Evolutionary conservation across 1,140 invertebrate genomes (phyloP), one percentile per base, ranked within the genome.

Genomic region (Contarinia nasturtii): DNA sequence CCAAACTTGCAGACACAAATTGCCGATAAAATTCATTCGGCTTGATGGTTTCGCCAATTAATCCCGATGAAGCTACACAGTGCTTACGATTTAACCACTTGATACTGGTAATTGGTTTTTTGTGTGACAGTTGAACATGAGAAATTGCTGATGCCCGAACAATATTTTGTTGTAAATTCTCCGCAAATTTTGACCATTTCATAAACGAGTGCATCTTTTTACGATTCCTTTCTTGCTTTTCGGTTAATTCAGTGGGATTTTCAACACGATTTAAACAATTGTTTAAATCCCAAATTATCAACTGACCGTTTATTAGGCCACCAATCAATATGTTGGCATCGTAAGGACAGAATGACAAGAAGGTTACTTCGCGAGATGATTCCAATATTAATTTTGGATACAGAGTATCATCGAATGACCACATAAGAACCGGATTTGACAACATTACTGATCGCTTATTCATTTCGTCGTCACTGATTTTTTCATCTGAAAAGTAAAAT

Each of bases 241-340:
- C 61, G 42, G 74, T 78, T n/a, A 75, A 53, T n/a, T 73, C 68
- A 56, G 73, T 67, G 20, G 75, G 64, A 33, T 64, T 66, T 50
- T 82, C 77, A 0, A 76, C 64, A 51, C 71, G 68, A 52, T 79
- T 70, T 42, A 81, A 66, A 54, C 76, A 76, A 45, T 77, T 74
- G 7, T 70, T 71, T 34, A 85, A 66, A 57, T 85, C 78, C 82
- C 82, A 85, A 17, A 85, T 50, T 19, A 79, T 64, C 15, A 84
- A 61, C 67, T 80, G 77, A 2, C 82, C 82, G 58, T 80, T 83
- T 7, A 65, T 61, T 33, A 73, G 77, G n/a, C 81, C 81, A 20
- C 80, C 82, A 27, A 81, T 52, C 43, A 84, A 54, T 36, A 81
- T 54, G 58, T 80, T 79, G 38, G 72, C 72, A 54, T 84, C 68